Conservation (phyloP, 2,888 invertebrate genomes). For the Parelbella ahira region DNA sequence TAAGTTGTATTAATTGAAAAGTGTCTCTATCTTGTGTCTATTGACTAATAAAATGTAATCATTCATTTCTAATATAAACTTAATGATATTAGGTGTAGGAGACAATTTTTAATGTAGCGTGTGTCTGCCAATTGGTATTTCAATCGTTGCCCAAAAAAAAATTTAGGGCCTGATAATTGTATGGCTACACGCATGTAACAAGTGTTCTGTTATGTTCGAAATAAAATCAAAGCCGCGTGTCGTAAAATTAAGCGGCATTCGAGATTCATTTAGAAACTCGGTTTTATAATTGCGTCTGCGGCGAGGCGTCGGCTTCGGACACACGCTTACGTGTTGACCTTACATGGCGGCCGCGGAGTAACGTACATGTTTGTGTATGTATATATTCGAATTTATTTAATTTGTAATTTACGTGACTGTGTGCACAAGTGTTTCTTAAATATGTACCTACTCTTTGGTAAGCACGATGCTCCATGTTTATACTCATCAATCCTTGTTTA, state of each 20-base stretch:
- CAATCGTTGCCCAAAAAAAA: no score
- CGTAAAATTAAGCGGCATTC: conserved; percentile 25
- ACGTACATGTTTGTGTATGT: conserved; percentile 41
- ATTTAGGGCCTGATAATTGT: no score
- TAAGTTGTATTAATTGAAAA: no score
- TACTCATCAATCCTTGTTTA: conserved; percentile 12
- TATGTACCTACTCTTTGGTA: conserved; percentile 27
- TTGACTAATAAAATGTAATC: no score
- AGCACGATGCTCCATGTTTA: not conserved
- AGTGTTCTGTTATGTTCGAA: conserved; percentile 2
- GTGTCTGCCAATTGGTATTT: no score
- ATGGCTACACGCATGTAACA: no score
- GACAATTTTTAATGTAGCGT: no score
- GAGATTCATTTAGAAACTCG: conserved; percentile 30
- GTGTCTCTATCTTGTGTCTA: no score
- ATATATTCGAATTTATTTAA: conserved; percentile 47
- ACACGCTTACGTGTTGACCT: conserved; percentile 49
- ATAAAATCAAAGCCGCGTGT: conserved; percentile 13
- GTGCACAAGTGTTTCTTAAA: conserved; percentile 31
- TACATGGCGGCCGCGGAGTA: conserved; percentile 46
- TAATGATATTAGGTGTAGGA: no score
- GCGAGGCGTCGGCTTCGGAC: conserved; percentile 24
- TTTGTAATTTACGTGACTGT: conserved; percentile 45
- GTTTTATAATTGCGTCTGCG: conserved; percentile 30
- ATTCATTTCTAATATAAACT: no score